These are phyloP conservation scores for Melanogrammus aeglefinus DNA, from an alignment of 2,797 vertebrate species.

Conservation along the genomic window DNA sequence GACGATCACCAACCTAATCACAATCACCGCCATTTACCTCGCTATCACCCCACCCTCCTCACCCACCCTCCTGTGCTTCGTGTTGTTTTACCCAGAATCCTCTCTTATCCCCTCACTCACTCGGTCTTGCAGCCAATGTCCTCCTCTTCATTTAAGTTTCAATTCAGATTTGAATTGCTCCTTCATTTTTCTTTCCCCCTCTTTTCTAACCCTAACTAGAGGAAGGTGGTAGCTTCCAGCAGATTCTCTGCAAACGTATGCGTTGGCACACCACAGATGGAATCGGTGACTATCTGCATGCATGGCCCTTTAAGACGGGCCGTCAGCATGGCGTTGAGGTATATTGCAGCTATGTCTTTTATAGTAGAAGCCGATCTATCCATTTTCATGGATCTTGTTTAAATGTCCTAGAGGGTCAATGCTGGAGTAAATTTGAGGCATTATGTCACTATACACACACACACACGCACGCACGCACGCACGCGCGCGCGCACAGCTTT, in stretches of 20 bases:
- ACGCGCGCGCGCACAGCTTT: neutral
- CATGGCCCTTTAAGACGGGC: slow-evolving; percentile 3
- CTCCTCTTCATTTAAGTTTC: slow-evolving; percentile 29
- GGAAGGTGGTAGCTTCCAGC: slow-evolving; percentile 64
- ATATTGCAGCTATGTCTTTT: neutral
- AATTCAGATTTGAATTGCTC: slow-evolving; percentile 24
- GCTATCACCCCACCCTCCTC: neutral
- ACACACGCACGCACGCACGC: neutral
- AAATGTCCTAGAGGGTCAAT: neutral
- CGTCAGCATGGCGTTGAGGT: slow-evolving; percentile 1
- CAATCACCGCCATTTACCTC: neutral
- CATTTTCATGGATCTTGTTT: neutral
- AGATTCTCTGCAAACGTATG: slow-evolving; percentile 49
- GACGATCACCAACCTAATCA: slow-evolving; percentile 14
- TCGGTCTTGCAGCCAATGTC: neutral
- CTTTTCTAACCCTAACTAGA: slow-evolving; percentile 57
- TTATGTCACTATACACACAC: neutral
- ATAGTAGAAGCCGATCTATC: slow-evolving; percentile 11
- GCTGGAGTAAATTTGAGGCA: neutral
- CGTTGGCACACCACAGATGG: slow-evolving; percentile 49
- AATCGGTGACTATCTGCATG: slow-evolving; percentile 72
- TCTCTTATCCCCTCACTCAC: slow-evolving; percentile 10
- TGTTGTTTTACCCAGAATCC: neutral
- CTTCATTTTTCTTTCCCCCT: slow-evolving; percentile 19
- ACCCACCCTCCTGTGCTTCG: neutral